Evolutionary conservation across 2,797 vertebrate species (phyloP).

Genomic region (Tapirus indicus): DNA sequence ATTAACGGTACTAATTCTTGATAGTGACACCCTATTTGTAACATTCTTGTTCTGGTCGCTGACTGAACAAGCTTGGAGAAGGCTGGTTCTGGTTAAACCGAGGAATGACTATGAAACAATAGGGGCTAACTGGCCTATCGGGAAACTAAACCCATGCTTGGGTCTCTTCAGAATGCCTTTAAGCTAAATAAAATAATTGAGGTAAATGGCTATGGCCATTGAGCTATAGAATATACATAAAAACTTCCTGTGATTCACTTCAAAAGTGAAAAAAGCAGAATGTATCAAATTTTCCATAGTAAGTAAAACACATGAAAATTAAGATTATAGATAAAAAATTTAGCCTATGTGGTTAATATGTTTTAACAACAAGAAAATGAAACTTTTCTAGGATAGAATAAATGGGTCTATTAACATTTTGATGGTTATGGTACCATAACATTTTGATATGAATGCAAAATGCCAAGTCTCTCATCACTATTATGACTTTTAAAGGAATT

Average conservation of each 20-base stretch:
- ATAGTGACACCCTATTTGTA: not conserved
- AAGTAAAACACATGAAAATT: not conserved
- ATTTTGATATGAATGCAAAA: not conserved
- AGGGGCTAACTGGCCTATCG: not conserved
- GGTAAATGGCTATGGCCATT: not conserved
- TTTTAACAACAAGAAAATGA: not conserved
- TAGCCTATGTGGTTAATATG: not conserved
- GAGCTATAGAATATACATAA: not conserved
- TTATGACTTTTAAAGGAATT: not conserved
- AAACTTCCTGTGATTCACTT: not conserved
- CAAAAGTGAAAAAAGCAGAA: not conserved
- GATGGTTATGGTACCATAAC: not conserved
- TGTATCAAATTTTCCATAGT: not conserved
- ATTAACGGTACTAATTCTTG: not conserved
- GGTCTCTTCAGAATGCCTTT: not conserved
- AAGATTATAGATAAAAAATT: not conserved
- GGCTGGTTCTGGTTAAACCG: not conserved
- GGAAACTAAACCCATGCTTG: not conserved
- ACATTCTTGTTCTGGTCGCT: not conserved
- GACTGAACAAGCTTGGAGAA: not conserved
- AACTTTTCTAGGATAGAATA: not conserved
- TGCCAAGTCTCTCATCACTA: not conserved
- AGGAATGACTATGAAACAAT: not conserved
- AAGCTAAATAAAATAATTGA: not conserved
- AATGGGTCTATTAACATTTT: not conserved